These are phyloP conservation scores for Synergus laeviventris DNA, from an alignment of 2,888 invertebrate species.

Conservation along the genomic window DNA sequence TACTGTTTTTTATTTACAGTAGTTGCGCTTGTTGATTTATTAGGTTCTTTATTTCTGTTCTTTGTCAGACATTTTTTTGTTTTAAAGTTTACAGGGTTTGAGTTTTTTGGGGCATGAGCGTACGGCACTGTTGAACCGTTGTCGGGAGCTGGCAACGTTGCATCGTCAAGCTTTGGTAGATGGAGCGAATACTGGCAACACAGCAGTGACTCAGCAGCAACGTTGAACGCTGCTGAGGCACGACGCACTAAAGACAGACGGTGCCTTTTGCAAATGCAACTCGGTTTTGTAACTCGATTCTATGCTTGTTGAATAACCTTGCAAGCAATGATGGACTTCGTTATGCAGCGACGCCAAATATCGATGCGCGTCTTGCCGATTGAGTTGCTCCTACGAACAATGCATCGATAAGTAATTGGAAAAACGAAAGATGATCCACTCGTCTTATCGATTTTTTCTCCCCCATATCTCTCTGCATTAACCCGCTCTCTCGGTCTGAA, in stretches of 20 bases:
- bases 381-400: background rate
- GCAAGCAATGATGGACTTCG: conserved; percentile 15
- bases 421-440: background rate
- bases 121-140: background rate
- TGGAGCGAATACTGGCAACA: conserved; percentile 63
- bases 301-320: conserved; percentile 60
- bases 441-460: background rate
- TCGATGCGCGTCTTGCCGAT: background rate
- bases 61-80: background rate
- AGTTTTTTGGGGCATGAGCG: background rate
- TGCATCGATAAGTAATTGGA: background rate
- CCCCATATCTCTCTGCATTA: background rate
- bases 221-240: conserved; percentile 40
- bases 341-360: background rate
- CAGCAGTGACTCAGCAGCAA: conserved; percentile 69
- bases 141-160: conserved; percentile 56
- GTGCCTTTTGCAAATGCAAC: conserved; percentile 66
- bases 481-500: background rate
- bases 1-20: background rate
- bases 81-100: background rate
- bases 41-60: background rate
- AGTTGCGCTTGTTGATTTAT: background rate
- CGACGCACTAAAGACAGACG: conserved; percentile 50
- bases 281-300: conserved; percentile 68
- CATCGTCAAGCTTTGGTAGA: conserved; percentile 34